A percentile compares a stretch with the other conserved stretches of the same genome.
Evolutionary conservation across 2,888 invertebrate species (phyloP).

Genomic region (Parascotia fuliginaria): DNA sequence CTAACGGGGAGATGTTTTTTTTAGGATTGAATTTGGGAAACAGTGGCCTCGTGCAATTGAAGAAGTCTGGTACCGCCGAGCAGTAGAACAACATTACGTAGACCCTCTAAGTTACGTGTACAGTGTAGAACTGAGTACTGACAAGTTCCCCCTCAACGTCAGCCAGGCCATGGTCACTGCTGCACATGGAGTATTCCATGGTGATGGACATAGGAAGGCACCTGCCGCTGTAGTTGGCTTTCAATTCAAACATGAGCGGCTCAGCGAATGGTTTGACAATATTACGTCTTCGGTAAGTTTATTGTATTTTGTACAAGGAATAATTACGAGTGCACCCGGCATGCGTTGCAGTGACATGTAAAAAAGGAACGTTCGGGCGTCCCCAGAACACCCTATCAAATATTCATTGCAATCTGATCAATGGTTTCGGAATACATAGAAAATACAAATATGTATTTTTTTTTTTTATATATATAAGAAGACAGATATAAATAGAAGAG

Average conservation of each 20-base stretch:
- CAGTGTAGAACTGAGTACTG: slow-evolving; percentile 73
- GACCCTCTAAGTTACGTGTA: slow-evolving; percentile 93
- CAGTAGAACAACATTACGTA: slow-evolving; percentile 93
- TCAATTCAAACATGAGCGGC: slow-evolving; percentile 92
- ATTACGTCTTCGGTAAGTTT: slow-evolving; percentile 90
- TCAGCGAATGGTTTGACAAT: slow-evolving; percentile 91
- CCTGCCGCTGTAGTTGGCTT: slow-evolving; percentile 91
- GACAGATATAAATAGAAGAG: too few species aligned
- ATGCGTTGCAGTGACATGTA: too few species aligned
- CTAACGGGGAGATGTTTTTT: background rate
- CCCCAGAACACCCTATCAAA: too few species aligned
- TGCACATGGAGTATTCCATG: slow-evolving; percentile 92
- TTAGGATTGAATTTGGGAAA: slow-evolving; percentile 90
- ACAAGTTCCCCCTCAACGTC: slow-evolving; percentile 82
- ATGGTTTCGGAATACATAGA: too few species aligned
- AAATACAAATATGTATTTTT: too few species aligned
- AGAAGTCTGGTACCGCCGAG: slow-evolving; percentile 95
- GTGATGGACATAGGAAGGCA: slow-evolving; percentile 85
- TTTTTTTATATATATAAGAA: too few species aligned
- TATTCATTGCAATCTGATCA: too few species aligned
- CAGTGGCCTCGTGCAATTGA: slow-evolving; percentile 92
- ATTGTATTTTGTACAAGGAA: background rate
- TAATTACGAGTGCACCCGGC: too few species aligned
- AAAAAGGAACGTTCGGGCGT: too few species aligned
- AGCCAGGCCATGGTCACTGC: slow-evolving; percentile 92